Base-by-base conservation (phyloP, 2,113 vertebrate genomes). In the Engystomops pustulosus region DNA sequence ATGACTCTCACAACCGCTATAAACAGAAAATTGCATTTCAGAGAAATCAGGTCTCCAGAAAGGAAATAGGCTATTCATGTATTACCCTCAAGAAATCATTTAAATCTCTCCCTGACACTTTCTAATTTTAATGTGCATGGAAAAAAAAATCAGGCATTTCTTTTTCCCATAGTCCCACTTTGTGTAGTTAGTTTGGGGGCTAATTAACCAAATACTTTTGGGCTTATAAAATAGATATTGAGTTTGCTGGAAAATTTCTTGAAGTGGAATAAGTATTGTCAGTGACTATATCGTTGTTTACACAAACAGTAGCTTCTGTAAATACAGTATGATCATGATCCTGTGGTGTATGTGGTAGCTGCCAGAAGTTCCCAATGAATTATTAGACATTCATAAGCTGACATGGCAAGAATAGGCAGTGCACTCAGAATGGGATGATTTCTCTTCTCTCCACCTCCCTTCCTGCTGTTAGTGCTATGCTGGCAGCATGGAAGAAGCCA, bases 11-110 rank as follows among this genome's bases (percentile, higher is more conserved):
- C 20, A 67, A 34, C 62, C 20, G 62, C 62, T 36, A 36, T 67
- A 67, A 67, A 67, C 62, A 67, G 68, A 41, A 70, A 70, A 44
- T 44, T 70, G 18, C 36, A 70, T 44, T 70, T 70, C 68, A n/a
- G 23, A 30, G 70, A 47, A 74, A 47, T 74, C 23, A 74, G 70
- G 25, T 74, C 41, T 74, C 25, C 70, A 18, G 41, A 74, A 47
- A 17, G 38, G 70, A 74, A 74, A 30, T 74, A 12, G 41, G n/a
- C 25, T 74, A 18, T 74, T 27, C 25, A 8, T 49, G 41, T 49
- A 49, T 74, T 74, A 25, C 41, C 70, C 45, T 74, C 27, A 74
- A 47, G 70, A 23, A 74, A 25, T 32, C 23, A 74, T 27, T 49
- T 47, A 49, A 47, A 74, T 47, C 14, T 30, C 17, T 74, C 23